Evolutionary conservation across 2,797 vertebrate species (phyloP).

Genomic region (Cossypha niveicapilla): DNA sequence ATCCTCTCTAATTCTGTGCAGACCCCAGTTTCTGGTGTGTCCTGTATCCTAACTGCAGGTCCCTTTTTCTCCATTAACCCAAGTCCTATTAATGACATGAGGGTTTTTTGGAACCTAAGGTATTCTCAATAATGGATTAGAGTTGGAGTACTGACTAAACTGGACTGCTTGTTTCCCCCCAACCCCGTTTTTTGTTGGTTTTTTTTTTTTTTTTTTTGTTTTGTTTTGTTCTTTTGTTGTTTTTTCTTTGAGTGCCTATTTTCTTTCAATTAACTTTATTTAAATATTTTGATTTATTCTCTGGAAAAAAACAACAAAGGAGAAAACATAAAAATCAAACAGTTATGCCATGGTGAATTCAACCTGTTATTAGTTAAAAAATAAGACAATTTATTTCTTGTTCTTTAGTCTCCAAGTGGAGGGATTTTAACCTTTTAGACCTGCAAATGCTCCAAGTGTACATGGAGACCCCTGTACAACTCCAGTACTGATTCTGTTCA

Average conservation of each 20-base stretch:
- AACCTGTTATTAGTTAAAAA: background rate
- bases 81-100: background rate
- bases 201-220: background rate
- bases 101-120: background rate
- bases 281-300: background rate
- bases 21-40: background rate
- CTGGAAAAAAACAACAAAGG: background rate
- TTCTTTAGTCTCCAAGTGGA: background rate
- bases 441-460: background rate
- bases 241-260: background rate
- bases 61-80: background rate
- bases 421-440: background rate
- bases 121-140: background rate
- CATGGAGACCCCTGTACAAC: background rate
- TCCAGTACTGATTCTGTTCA: background rate
- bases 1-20: background rate
- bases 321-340: background rate
- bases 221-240: too few species aligned
- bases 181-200: too few species aligned
- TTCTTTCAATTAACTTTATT: background rate
- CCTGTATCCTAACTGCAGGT: background rate
- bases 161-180: too few species aligned
- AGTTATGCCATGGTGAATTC: background rate
- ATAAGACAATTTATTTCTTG: background rate
- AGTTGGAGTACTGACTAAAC: too few species aligned